Evolutionary conservation across 2,797 vertebrate genomes (phyloP).

Genomic region (Onychomys leucogaster): DNA sequence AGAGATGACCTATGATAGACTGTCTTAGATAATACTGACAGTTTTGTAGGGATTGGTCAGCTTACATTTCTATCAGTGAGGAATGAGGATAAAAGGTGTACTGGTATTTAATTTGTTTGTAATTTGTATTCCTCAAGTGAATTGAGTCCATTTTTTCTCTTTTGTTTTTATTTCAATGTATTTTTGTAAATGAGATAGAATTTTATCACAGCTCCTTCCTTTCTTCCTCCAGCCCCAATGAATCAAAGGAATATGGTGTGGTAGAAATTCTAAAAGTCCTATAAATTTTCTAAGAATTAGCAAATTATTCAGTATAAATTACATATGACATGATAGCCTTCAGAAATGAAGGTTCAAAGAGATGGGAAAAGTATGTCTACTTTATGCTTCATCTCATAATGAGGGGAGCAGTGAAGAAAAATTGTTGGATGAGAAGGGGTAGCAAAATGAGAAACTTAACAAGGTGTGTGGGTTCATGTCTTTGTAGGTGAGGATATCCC

Average conservation of each 20-base stretch:
- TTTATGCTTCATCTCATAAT: background rate
- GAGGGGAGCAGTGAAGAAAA: background rate
- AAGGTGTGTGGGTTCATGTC: background rate
- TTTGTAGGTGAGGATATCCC: background rate
- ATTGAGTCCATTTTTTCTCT: background rate
- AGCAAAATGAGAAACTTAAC: background rate
- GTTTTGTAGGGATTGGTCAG: background rate
- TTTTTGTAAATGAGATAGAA: background rate
- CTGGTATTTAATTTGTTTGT: background rate
- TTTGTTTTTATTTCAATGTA: background rate
- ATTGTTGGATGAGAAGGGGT: accelerated
- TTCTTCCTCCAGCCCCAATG: background rate
- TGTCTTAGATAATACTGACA: too few species aligned
- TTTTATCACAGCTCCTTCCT: background rate
- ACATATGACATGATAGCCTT: background rate
- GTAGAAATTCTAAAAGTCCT: background rate
- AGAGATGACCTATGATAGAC: background rate
- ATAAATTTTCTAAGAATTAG: too few species aligned
- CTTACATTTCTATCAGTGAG: background rate
- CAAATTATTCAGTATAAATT: background rate
- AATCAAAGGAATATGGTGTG: background rate
- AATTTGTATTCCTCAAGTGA: background rate
- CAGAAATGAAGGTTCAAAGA: background rate
- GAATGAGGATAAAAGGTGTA: background rate
- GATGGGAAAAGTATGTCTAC: background rate